Evolutionary conservation across 1,140 invertebrate genomes (phyloP), one percentile per base, ranked within the genome.

Genomic region (Papilio polytes): DNA sequence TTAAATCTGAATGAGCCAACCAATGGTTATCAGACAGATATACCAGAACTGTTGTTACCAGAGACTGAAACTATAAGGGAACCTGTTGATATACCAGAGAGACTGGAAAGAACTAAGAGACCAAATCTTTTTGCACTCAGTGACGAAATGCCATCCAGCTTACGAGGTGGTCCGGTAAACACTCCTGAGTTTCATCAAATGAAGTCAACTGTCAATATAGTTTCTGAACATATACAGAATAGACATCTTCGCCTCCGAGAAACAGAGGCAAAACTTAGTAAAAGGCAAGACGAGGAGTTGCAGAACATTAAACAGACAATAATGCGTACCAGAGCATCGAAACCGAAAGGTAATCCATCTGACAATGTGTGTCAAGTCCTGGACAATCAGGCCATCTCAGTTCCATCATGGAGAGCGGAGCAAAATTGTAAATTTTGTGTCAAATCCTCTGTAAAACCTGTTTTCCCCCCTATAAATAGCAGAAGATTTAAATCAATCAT

Each of bases 131-230:
- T 94, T 90, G 93, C 93, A 26, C 78, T 94, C 20, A 94, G 93
- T 81, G 91, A 92, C 72, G 92, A 94, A 84, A 94, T 94, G 93
- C 91, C 92, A 20, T 88, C 88, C 9, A 94, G 91, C 78, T 84
- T 94, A 63, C 84, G 92, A 46, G 91, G 91, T 36, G 88, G 88
- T 8, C 3, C 81, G 8, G 76, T 80, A 46, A 82, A 78, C 70
- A 81, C 86, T 63, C 59, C 82, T 18, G 84, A 84, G 31, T 80
- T 80, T 66, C 41, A 74, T 66, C 81, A 81, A 26, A 18, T 81
- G 0, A 91, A 88, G 83, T 81, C 92, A 10, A 90, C 92, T 1
- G 82, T 93, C 44, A 94, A 87, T 20, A 73, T 93, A 41, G 90
- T 94, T 12, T 90, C 92, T 46, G 92, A 94, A 83, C 93, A 94